Conservation (phyloP, 2,888 invertebrate genomes). For the Sepiola atlantica region DNA sequence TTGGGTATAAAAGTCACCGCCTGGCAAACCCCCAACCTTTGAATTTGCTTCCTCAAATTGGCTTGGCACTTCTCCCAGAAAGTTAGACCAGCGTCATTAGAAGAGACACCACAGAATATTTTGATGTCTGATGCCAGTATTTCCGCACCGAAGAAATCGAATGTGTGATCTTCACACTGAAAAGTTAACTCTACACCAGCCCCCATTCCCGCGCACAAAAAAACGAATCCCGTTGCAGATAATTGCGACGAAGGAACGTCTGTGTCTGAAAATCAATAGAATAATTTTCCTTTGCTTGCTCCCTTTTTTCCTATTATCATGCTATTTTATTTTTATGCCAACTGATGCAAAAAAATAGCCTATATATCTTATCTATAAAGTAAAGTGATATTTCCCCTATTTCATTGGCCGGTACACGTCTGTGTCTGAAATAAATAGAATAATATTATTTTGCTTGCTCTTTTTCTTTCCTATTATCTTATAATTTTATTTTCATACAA, state of each 20-base stretch:
- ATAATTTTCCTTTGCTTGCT: neutral
- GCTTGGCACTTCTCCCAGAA: neutral
- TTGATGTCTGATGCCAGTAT: neutral
- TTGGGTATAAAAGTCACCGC: neutral
- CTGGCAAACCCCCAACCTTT: neutral
- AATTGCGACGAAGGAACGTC: neutral
- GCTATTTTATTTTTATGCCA: neutral
- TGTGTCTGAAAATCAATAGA: neutral
- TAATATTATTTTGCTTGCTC: neutral
- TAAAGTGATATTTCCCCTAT: too few relatives aligned
- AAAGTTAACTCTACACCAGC: neutral
- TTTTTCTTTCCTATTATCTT: neutral
- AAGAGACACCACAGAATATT: neutral
- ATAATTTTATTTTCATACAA: neutral
- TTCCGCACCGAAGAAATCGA: neutral
- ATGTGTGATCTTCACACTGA: neutral
- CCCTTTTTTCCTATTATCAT: neutral
- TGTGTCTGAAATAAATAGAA: neutral
- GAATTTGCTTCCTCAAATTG: conserved; percentile 8
- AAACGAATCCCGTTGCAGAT: neutral
- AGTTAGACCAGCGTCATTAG: neutral
- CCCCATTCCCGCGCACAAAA: neutral
- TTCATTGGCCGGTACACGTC: too few relatives aligned
- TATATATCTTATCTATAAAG: too few relatives aligned
- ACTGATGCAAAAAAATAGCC: neutral